Base-by-base conservation (phyloP, 2,888 invertebrate genomes). In the Hypomecis atomaria region DNA sequence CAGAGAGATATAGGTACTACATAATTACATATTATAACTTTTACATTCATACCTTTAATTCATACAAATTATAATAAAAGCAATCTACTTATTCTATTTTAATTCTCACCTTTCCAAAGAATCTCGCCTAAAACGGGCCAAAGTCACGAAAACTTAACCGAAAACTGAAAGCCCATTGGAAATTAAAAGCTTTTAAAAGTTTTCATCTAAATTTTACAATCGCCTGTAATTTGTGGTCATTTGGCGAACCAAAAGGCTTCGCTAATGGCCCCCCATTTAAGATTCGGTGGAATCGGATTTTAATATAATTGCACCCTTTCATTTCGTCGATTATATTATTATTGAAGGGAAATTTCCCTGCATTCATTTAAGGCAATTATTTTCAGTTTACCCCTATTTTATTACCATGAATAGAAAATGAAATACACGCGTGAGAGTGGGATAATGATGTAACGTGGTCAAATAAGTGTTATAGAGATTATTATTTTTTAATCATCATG, bases 111-210 rank as follows among this genome's bases (percentile, higher is more conserved):
- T 47, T 36, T 13, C 36, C 48, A 9, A 45, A 45, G 37, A 55
- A 44, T 45, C 45, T 45, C 13, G 10, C 36, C 10, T 55, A 44
- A 36, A 44, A 44, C 9, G n/a, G 54, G 34, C 53, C 34, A 54
- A 54, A 54, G 54, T 55, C 44, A 44, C 55, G 10, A 38, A 47
- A 56, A 56, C 47, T 56, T 56, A 33, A n/a, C 33, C 36, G 23
- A 56, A 56, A 40, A 56, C 56, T 56, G 45, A 56, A 56, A 47
- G 37, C 38, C 45, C 56, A 33, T 56, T 56, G 33, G 47, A 45
- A 47, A 56, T 56, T 56, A 56, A 47, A 56, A 56, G 56, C 56
- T 56, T 56, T 56, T 56, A 56, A 56, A 53, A 56, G 43, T 58
- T 49, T 43, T 43, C 43, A 42, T 40, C 42, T 13, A 43, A 58